Evolutionary conservation across 2,113 vertebrate genomes (phyloP), one percentile per base, ranked within the genome.

Genomic region (Promerops cafer): DNA sequence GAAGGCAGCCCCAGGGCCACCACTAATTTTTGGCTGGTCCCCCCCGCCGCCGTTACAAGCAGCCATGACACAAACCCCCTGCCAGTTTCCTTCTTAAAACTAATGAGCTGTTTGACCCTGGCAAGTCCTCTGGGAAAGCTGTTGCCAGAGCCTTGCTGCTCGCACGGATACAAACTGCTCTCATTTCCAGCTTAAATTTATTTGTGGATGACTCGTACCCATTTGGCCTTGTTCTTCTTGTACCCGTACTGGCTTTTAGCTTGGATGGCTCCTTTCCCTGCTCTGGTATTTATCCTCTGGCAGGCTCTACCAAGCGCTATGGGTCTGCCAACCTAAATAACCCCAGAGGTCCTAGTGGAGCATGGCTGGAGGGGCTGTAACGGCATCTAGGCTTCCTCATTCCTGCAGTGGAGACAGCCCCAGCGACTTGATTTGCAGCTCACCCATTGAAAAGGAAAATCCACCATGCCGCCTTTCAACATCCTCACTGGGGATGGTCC

Each of bases 171-270:
- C 88, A 90, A 90, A 92, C 85, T 70, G 75, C 95, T 94, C 92
- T 96, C 26, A 1, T 92, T 97, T 95, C 79, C 92, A 96, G 88
- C 75, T 93, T 83, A 56, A 65, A 88, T 95, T 93, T 96, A 93
- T 94, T 94, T 90, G 85, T 93, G 75, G 92, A 86, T 90, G 92
- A 83, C 90, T 95, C 1, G 79, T 85, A 94, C 85, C 75, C 90
- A 21, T 92, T 97, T 95, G 95, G 96, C 91, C 89, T 93, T 72
- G 57, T 92, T 94, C 90, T 92, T 87, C 90, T 86, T 92, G 92
- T 95, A 90, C 87, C 76, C 72, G 0, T 19, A 7, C 56, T 96
- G 79, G 66, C 90, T 94, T 94, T 93, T 92, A 63, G 84, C 90
- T 95, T 33, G 2, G 30, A 89, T 94, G 80, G 74, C 80, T 94